Evolutionary conservation across 2,113 vertebrate species (phyloP).

Genomic region (Halichoerus grypus): DNA sequence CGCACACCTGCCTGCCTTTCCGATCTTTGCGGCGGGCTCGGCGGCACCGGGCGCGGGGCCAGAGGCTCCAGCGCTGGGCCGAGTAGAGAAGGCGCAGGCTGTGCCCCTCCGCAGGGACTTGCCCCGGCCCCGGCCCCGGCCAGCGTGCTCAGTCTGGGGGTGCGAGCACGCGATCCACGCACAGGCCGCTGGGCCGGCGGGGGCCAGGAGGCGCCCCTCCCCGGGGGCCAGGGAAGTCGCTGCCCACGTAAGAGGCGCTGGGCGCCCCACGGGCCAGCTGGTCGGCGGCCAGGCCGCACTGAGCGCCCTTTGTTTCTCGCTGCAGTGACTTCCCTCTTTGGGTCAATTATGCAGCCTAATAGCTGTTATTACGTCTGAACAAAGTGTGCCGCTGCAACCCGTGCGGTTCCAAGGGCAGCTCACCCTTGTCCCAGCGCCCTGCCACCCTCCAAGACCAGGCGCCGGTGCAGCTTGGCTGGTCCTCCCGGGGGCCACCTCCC

Average conservation of each 20-base stretch:
- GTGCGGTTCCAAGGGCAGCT: not conserved
- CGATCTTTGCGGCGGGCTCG: not conserved
- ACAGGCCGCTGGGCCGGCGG: not conserved
- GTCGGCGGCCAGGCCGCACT: slow-evolving; percentile 61
- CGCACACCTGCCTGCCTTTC: not conserved
- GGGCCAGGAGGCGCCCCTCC: not conserved
- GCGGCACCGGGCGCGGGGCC: not conserved
- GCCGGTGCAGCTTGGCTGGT: not conserved
- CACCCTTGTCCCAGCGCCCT: not conserved
- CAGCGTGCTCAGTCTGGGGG: slow-evolving; percentile 14
- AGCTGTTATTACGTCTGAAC: slow-evolving; percentile 73
- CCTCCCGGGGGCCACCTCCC: not conserved
- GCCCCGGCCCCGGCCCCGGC: not conserved
- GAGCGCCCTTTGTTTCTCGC: slow-evolving; percentile 81
- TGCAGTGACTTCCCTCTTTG: slow-evolving; percentile 79
- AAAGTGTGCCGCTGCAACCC: slow-evolving; percentile 46
- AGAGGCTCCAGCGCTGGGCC: not conserved
- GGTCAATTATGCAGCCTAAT: slow-evolving; percentile 78
- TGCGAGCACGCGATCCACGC: not conserved
- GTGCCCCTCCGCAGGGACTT: not conserved
- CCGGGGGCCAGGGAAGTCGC: not conserved
- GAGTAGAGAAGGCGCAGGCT: not conserved
- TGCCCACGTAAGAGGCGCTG: slow-evolving; percentile 28
- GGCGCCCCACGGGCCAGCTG: slow-evolving; percentile 54
- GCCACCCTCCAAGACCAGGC: not conserved